Conservation (phyloP, 2,113 vertebrate species). For the Coryphaenoides rupestris region DNA sequence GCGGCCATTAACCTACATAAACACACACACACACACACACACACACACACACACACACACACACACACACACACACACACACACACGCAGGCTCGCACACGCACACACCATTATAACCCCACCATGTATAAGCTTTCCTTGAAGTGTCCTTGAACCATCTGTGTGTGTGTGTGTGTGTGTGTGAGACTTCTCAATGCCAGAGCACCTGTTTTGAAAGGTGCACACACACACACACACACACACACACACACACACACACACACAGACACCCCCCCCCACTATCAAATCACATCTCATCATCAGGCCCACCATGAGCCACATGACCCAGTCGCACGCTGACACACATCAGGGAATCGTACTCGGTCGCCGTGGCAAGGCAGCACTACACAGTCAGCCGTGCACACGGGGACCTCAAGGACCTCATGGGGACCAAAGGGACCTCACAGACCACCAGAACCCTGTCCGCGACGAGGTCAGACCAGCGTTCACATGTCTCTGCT, state of each 20-base stretch:
- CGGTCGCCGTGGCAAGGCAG: neutral
- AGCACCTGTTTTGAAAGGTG: neutral
- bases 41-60: slow-evolving; percentile 1
- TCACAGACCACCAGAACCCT: too few species aligned
- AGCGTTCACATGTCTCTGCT: too few species aligned
- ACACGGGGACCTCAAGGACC: too few species aligned
- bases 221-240: neutral
- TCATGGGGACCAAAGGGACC: too few species aligned
- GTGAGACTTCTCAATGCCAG: neutral
- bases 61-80: neutral
- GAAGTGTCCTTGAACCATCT: neutral
- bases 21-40: neutral
- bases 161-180: slow-evolving; percentile 3
- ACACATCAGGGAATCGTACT: neutral
- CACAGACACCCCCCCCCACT: neutral
- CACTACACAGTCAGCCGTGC: neutral
- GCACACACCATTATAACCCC: neutral
- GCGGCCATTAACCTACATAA: neutral
- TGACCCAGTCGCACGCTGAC: neutral
- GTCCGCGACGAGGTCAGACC: too few species aligned
- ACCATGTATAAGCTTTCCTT: neutral
- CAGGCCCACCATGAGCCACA: neutral
- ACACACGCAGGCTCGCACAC: neutral
- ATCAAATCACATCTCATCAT: neutral
- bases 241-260: neutral